Base-by-base conservation (phyloP, 1,140 invertebrate genomes). In the Aphaenogaster floridana region DNA sequence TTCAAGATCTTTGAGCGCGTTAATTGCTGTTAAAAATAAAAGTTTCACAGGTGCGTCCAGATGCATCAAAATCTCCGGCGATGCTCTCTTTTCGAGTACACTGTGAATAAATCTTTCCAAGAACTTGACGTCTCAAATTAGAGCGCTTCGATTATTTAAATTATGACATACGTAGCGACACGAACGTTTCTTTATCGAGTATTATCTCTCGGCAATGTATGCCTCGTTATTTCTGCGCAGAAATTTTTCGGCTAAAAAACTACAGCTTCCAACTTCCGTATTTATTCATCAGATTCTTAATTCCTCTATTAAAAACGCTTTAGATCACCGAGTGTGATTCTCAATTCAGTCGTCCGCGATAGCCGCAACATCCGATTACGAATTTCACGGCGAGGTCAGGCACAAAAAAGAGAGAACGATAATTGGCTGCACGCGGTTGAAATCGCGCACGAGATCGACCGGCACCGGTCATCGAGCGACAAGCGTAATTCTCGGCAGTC, bases 401-500 rank as follows among this genome's bases (percentile, higher is more conserved):
- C 6, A 36, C 39, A 50, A 78, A 78, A 84, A 57, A 71, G 9
- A 48, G 64, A 3, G 72, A 79, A 68, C 61, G 36, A 66, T 66
- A 77, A 79, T 54, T 79, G 74, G n/a, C 36, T 11, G 83, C 83
- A 59, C 42, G 42, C 48, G 76, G 42, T 71, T 89, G 0, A 76
- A 66, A 84, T 61, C 66, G 69, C 28, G 61, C 80, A 71, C 64
- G 50, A 77, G 69, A 64, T 28, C 52, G n/a, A 4, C 15, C 8
- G 9, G 28, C 39, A 48, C 39, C 34, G 39, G 42, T 28, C 15
- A 80, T 86, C 77, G n/a, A 68, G 50, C 77, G 88, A 88, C 89
- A 81, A 86, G 74, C 63, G 76, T 91, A 91, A 88, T 90, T 91
- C 81, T 61, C 80, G 69, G 48, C 80, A 66, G 86, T 90, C 80